Evolutionary conservation across 2,888 invertebrate genomes (phyloP).

Genomic region (Drosophila stalkeri): DNA sequence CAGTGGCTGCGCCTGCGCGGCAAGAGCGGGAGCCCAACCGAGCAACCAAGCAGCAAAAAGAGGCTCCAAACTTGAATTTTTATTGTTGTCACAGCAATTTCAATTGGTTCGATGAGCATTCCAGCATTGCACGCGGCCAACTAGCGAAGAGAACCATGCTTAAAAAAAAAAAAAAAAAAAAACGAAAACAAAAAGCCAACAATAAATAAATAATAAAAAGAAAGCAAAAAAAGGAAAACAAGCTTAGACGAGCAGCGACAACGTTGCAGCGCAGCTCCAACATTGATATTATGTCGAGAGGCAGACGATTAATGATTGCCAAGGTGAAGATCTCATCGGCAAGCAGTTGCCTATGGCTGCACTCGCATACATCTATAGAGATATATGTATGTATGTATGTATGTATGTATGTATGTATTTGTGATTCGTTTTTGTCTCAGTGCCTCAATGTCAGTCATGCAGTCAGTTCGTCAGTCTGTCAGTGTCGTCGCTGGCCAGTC

Average conservation of each 20-base stretch:
- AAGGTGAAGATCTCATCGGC: constrained; percentile 83
- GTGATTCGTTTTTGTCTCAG: constrained; percentile 49
- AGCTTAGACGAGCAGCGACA: constrained; percentile 54
- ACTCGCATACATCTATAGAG: not conserved
- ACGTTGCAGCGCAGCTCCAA: constrained; percentile 65
- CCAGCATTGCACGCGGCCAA: constrained; percentile 80
- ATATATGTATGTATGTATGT: no score
- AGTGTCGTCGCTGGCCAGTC: constrained; percentile 61
- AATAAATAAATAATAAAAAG: constrained; percentile 40
- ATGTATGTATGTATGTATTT: constrained; percentile 13
- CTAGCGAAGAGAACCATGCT: constrained; percentile 56
- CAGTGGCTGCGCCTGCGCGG: not conserved
- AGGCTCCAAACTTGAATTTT: constrained; percentile 81
- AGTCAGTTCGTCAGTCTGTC: constrained; percentile 68
- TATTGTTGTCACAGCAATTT: constrained; percentile 85
- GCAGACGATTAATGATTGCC: constrained; percentile 84
- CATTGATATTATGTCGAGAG: constrained; percentile 84
- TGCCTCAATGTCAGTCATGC: constrained; percentile 73
- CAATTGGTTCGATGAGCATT: constrained; percentile 84
- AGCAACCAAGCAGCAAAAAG: constrained; percentile 53
- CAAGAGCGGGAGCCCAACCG: not conserved
- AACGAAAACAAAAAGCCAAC: constrained; percentile 29
- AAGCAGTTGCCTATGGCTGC: constrained; percentile 45
- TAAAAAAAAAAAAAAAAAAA: constrained; percentile 22
- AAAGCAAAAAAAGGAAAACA: constrained; percentile 35